These are phyloP conservation scores for Megamerina dolium DNA, from an alignment of 2,888 invertebrate species.

Conservation along the genomic window DNA sequence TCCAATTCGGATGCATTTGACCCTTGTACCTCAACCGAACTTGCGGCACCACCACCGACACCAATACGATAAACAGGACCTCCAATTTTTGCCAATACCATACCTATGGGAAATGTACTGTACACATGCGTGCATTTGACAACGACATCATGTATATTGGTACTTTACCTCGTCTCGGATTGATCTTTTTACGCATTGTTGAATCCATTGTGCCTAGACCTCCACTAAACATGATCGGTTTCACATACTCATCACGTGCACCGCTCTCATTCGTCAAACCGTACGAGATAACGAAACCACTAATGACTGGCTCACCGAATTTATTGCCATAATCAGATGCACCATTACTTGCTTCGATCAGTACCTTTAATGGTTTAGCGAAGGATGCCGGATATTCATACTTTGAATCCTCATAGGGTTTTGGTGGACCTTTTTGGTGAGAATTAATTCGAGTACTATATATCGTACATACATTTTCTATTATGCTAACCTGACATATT, in stretches of 20 bases:
- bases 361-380: constrained; percentile 81
- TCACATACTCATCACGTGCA: constrained; percentile 85
- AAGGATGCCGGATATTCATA: constrained; percentile 82
- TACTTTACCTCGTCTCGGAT: constrained; percentile 67
- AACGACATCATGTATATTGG: too few species aligned
- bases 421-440: not conserved
- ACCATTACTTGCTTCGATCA: constrained; percentile 94
- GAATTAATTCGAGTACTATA: too few species aligned
- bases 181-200: constrained; percentile 69
- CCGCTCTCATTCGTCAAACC: constrained; percentile 64
- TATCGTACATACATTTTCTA: too few species aligned
- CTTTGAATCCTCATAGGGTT: constrained; percentile 78
- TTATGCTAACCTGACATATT: constrained; percentile 79
- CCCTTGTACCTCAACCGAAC: constrained; percentile 91
- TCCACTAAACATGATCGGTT: constrained; percentile 98
- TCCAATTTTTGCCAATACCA: constrained; percentile 90
- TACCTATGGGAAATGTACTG: too few species aligned
- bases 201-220: constrained; percentile 90
- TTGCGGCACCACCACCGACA: constrained; percentile 97
- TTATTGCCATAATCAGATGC: constrained; percentile 99
- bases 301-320: constrained; percentile 92
- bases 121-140: too few species aligned
- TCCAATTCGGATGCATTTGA: constrained; percentile 80
- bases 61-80: constrained; percentile 98
- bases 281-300: constrained; percentile 87